phyloP scores from a whole-genome alignment of 1,140 invertebrate species.

The Sitodiplosis mosellana region DNA sequence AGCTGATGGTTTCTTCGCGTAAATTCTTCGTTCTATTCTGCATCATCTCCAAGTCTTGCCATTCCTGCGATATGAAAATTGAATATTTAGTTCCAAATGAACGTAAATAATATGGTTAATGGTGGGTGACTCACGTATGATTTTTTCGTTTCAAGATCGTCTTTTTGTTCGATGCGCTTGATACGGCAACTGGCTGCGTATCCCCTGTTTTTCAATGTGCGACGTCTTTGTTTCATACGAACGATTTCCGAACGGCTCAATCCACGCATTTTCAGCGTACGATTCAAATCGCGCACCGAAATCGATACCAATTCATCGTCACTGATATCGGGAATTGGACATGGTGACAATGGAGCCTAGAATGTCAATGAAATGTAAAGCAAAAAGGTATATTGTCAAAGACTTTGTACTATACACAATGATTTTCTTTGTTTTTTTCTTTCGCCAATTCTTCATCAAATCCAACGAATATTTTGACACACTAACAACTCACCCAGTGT shows the following conservation, averaged over 20 bases:
- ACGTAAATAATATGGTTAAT: no score
- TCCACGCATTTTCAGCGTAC: conserved; percentile 71
- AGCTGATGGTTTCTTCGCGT: conserved; percentile 55
- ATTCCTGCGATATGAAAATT: conserved; percentile 31
- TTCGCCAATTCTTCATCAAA: no score
- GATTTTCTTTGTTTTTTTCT: neutral
- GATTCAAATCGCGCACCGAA: conserved; percentile 74
- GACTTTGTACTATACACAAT: neutral
- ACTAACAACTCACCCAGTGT: neutral
- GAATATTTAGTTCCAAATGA: neutral
- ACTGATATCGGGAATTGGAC: conserved; percentile 65
- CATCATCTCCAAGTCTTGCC: conserved; percentile 68
- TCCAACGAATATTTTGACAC: no score
- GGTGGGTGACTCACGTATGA: conserved; percentile 34
- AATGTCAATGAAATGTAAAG: conserved; percentile 8
- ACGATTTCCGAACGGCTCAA: conserved; percentile 72
- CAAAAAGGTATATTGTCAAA: neutral
- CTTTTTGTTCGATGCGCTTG: conserved; percentile 82
- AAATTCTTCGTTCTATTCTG: conserved; percentile 59
- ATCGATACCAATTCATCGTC: conserved; percentile 83
- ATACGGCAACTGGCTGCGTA: conserved; percentile 87
- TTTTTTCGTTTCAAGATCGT: conserved; percentile 77
- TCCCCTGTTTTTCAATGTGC: conserved; percentile 81
- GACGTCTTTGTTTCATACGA: conserved; percentile 74
- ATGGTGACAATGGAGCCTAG: conserved; percentile 61